Conservation (phyloP, 2,888 invertebrate species). For the Tiliacea citrago region DNA sequence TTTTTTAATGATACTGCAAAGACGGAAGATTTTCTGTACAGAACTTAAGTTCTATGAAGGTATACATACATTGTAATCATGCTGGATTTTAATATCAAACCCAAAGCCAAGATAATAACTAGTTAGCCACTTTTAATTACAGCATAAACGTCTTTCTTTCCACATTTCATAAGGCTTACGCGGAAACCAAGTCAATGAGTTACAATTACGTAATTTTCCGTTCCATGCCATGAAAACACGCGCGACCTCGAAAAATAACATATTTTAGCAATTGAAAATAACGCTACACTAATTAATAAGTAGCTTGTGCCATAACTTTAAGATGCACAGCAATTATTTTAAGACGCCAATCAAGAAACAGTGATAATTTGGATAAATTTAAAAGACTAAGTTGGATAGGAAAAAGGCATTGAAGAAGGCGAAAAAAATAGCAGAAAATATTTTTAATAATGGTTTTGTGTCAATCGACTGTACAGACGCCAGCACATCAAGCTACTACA, state of each 20-base stretch:
- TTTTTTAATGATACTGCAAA: not conserved
- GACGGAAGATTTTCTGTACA: not conserved
- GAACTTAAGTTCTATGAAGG: not conserved
- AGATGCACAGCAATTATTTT: constrained; percentile 56
- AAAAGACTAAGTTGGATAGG: constrained; percentile 25
- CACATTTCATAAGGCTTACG: constrained; percentile 37
- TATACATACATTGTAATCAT: constrained; percentile 15
- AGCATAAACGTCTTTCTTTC: constrained; percentile 41
- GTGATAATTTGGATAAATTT: constrained; percentile 62
- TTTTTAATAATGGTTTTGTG: not conserved
- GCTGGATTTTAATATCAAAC: constrained; percentile 13
- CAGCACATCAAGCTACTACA: too few species aligned
- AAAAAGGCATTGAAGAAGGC: constrained; percentile 32
- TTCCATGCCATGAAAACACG: constrained; percentile 56
- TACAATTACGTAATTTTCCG: constrained; percentile 56
- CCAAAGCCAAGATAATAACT: constrained; percentile 2
- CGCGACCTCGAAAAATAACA: constrained; percentile 53
- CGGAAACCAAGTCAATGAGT: constrained; percentile 55
- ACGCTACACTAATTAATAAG: constrained; percentile 56
- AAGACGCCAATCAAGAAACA: constrained; percentile 50
- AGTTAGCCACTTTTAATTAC: constrained; percentile 33
- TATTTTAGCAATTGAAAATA: constrained; percentile 55
- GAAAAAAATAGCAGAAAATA: not conserved
- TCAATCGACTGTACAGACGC: not conserved
- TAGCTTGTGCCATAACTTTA: constrained; percentile 52